Conservation (phyloP, 1,140 invertebrate genomes). For the Drosophila mojavensis region DNA sequence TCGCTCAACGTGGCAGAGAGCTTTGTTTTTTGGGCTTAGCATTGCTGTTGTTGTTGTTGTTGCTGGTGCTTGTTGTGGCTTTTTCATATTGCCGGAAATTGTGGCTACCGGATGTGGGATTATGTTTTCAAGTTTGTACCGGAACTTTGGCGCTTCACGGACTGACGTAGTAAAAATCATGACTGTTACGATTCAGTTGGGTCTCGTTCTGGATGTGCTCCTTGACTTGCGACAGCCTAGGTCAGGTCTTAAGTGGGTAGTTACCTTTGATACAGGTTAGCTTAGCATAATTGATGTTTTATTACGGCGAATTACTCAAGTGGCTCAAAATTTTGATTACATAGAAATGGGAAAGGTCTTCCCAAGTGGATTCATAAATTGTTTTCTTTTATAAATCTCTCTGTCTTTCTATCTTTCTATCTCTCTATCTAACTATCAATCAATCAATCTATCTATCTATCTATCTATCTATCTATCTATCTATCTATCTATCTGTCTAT, state of each 20-base stretch:
- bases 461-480: no score
- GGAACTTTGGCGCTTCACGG: conserved; percentile 61
- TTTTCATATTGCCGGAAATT: conserved; percentile 81
- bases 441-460: no score
- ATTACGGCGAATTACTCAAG: not conserved
- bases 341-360: not conserved
- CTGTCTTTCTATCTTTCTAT: no score
- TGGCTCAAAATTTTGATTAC: not conserved
- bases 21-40: conserved; percentile 55
- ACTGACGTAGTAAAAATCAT: conserved; percentile 40
- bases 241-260: conserved; percentile 36
- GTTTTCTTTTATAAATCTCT: not conserved
- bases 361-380: no score
- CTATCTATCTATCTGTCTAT: no score
- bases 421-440: no score
- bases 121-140: conserved; percentile 79
- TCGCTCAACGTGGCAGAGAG: conserved; percentile 41
- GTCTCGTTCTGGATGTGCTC: conserved; percentile 7
- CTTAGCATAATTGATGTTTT: conserved; percentile 27
- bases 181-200: conserved; percentile 38
- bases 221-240: conserved; percentile 54
- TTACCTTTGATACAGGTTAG: conserved; percentile 21
- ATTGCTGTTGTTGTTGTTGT: conserved; percentile 20
- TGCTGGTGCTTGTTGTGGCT: conserved; percentile 53
- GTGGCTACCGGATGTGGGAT: conserved; percentile 76